A percentile compares a stretch with the other conserved stretches of the same genome.
Evolutionary conservation across 2,797 vertebrate genomes (phyloP).

Genomic region (Thripadectes ignobilis): DNA sequence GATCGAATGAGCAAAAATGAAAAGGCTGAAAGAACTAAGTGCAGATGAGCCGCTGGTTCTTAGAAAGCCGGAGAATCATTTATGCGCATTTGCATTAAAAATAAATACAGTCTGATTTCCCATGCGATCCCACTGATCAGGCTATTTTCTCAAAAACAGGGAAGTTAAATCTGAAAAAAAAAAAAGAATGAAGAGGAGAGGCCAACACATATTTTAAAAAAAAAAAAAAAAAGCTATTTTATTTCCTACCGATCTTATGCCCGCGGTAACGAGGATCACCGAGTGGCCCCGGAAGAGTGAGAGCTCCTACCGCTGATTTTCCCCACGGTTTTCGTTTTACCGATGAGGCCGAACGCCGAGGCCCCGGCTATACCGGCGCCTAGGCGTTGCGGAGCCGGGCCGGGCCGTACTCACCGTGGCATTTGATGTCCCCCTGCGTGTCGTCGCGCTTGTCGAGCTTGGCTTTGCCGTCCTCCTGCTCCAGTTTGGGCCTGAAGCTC

Average conservation of each 20-base stretch:
- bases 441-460: conserved; percentile 94
- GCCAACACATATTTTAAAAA: background rate
- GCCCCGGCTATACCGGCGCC: background rate
- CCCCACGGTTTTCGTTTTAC: background rate
- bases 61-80: conserved; percentile 13
- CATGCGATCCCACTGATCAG: background rate
- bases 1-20: background rate
- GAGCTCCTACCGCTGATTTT: background rate
- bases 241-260: background rate
- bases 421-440: conserved; percentile 89
- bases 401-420: conserved; percentile 87
- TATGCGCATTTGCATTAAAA: conserved; percentile 40
- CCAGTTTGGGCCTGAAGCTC: conserved; percentile 93
- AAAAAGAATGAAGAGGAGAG: background rate
- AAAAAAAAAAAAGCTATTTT: accelerated
- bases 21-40: background rate
- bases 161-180: background rate
- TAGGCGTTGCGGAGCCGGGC: background rate
- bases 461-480: conserved; percentile 90
- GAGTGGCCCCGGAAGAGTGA: background rate
- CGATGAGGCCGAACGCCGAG: background rate
- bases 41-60: conserved; percentile 10
- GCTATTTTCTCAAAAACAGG: background rate
- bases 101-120: conserved; percentile 29
- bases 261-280: background rate